Conservation (phyloP, 2,888 invertebrate species). For the Limnephilus rhombicus region DNA sequence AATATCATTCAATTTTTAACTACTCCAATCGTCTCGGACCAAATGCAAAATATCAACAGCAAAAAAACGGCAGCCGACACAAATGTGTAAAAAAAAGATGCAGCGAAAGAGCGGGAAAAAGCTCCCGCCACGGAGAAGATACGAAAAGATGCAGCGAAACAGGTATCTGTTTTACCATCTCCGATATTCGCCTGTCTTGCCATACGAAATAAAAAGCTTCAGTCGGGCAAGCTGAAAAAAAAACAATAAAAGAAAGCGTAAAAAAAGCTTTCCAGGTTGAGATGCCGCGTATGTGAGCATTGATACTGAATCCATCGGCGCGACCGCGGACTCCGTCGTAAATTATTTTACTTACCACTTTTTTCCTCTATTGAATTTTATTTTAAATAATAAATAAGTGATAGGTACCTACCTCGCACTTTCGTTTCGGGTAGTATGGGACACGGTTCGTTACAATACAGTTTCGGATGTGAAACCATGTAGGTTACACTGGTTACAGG, state of each 20-base stretch:
- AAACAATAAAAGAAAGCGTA: conserved; percentile 52
- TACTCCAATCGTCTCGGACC: conserved; percentile 24
- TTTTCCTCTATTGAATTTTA: background rate
- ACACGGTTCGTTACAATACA: background rate
- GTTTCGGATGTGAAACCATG: too few species aligned
- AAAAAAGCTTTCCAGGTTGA: conserved; percentile 45
- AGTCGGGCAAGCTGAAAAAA: conserved; percentile 46
- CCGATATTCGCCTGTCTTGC: conserved; percentile 49
- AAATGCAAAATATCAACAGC: conserved; percentile 36
- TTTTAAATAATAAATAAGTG: background rate
- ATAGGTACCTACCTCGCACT: background rate
- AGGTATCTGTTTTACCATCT: conserved; percentile 54
- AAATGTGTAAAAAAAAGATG: conserved; percentile 42
- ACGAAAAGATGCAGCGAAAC: conserved; percentile 22
- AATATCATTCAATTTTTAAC: conserved; percentile 45
- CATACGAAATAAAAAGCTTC: conserved; percentile 53
- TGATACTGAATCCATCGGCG: conserved; percentile 25
- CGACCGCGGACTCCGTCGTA: background rate
- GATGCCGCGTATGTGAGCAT: conserved; percentile 50
- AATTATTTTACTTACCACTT: background rate
- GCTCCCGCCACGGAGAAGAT: conserved; percentile 17
- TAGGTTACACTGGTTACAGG: too few species aligned
- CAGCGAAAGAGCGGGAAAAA: conserved; percentile 41
- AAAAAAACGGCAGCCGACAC: conserved; percentile 10
- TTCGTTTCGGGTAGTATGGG: background rate